phyloP scores from a whole-genome alignment of 2,888 invertebrate species.

The Sturmia bella region DNA sequence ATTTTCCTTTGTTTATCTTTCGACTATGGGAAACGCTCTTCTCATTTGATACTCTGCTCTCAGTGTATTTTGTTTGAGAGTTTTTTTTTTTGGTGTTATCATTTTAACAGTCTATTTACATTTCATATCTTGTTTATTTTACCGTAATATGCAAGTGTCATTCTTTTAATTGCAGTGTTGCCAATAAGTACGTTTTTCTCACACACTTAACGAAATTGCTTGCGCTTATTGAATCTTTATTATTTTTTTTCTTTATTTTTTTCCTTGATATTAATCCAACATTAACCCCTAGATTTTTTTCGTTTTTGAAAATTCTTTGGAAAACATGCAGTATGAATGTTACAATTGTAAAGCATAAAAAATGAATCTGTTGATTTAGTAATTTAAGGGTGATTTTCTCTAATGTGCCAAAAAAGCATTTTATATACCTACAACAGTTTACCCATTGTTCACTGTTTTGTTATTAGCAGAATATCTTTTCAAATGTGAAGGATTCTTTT shows the following conservation, averaged over 20 bases:
- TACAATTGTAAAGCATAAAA: background rate
- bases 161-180: slow-evolving; percentile 17
- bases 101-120: slow-evolving; percentile 51
- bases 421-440: background rate
- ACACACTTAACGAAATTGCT: slow-evolving; percentile 37
- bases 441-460: background rate
- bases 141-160: slow-evolving; percentile 52
- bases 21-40: background rate
- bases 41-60: background rate
- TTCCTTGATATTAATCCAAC: background rate
- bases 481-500: slow-evolving; percentile 1
- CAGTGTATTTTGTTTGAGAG: background rate
- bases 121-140: slow-evolving; percentile 47
- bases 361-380: slow-evolving; percentile 55
- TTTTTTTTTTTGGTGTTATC: slow-evolving; percentile 1
- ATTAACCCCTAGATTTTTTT: slow-evolving; percentile 55
- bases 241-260: background rate
- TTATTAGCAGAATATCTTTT: slow-evolving; percentile 1
- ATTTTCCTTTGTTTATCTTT: no score
- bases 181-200: slow-evolving; percentile 18
- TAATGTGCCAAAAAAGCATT: slow-evolving; percentile 1
- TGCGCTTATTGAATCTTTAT: background rate
- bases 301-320: background rate
- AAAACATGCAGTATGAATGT: background rate
- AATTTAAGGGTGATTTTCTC: slow-evolving; percentile 49